These are phyloP conservation scores for Frankliniella fusca DNA, from an alignment of 2,888 invertebrate genomes.

Conservation along the genomic window DNA sequence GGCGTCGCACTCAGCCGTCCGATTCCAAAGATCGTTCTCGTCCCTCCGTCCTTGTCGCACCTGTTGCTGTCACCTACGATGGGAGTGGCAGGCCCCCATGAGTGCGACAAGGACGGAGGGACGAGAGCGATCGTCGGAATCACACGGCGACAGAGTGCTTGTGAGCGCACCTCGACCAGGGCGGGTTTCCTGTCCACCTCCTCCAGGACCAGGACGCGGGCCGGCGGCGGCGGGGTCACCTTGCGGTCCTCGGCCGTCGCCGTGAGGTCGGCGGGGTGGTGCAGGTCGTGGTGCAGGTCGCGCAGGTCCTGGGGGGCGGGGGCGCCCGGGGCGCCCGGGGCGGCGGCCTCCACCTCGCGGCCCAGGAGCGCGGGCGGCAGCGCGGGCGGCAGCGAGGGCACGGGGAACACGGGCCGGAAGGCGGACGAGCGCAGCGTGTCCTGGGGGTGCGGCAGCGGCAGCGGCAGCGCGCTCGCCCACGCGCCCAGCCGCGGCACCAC, in stretches of 20 bases:
- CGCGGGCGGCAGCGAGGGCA: slow-evolving; percentile 44
- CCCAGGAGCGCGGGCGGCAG: slow-evolving; percentile 39
- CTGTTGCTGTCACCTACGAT: no score
- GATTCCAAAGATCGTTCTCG: no score
- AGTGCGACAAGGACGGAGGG: no score
- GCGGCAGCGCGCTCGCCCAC: slow-evolving; percentile 34
- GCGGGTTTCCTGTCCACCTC: neutral
- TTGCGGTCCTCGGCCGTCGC: neutral
- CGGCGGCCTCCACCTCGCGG: slow-evolving; percentile 46
- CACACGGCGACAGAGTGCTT: no score
- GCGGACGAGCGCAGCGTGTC: slow-evolving; percentile 53
- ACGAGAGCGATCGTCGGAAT: no score
- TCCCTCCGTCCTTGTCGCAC: no score
- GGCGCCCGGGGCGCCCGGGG: slow-evolving; percentile 42
- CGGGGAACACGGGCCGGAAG: slow-evolving; percentile 53
- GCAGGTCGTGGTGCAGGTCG: neutral
- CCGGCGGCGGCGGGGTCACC: neutral
- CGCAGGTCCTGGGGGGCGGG: neutral
- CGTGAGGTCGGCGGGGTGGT: neutral
- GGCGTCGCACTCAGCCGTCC: no score
- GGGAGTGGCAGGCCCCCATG: no score
- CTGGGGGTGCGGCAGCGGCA: slow-evolving; percentile 50
- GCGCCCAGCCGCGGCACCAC: slow-evolving; percentile 33
- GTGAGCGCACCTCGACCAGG: slow-evolving; percentile 8
- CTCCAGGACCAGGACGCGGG: no score